Conservation (phyloP, 2,888 invertebrate genomes). For the Chloroclystis v-ata region DNA sequence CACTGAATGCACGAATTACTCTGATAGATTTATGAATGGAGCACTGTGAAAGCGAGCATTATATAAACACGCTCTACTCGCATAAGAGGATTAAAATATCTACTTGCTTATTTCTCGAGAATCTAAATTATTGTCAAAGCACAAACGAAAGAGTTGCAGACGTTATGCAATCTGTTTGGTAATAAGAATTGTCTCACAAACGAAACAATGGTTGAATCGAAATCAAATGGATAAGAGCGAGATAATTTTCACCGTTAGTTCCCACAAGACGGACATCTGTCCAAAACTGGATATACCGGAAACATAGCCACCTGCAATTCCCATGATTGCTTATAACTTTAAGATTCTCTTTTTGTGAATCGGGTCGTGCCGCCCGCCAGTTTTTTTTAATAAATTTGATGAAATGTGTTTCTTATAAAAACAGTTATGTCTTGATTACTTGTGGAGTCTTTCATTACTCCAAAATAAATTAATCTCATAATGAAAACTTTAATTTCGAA, state of each 20-base stretch:
- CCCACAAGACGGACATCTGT: slow-evolving; percentile 63
- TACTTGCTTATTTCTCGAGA: background rate
- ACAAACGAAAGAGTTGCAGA: slow-evolving; percentile 1
- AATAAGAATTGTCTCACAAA: slow-evolving; percentile 9
- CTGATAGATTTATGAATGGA: slow-evolving; percentile 27
- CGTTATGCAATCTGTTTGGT: slow-evolving; percentile 16
- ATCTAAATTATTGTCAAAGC: slow-evolving; percentile 8
- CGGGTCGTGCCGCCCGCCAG: slow-evolving; percentile 25
- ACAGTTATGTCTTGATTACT: slow-evolving; percentile 7
- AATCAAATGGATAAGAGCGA: slow-evolving; percentile 31
- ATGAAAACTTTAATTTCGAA: background rate
- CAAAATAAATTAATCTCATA: no score
- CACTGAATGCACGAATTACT: slow-evolving; percentile 13
- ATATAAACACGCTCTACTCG: slow-evolving; percentile 41
- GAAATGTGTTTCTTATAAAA: slow-evolving; percentile 16
- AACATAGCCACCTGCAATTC: slow-evolving; percentile 52
- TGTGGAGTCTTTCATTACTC: no score
- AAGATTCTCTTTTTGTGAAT: slow-evolving; percentile 31
- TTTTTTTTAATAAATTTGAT: slow-evolving; percentile 28
- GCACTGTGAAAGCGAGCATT: slow-evolving; percentile 51
- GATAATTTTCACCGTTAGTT: slow-evolving; percentile 53
- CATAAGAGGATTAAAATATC: slow-evolving; percentile 28
- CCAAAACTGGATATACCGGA: slow-evolving; percentile 72
- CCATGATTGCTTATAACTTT: slow-evolving; percentile 33
- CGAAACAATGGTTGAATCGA: slow-evolving; percentile 23